phyloP scores from a whole-genome alignment of 1,140 invertebrate genomes.

The Drosophila ercepeae region DNA sequence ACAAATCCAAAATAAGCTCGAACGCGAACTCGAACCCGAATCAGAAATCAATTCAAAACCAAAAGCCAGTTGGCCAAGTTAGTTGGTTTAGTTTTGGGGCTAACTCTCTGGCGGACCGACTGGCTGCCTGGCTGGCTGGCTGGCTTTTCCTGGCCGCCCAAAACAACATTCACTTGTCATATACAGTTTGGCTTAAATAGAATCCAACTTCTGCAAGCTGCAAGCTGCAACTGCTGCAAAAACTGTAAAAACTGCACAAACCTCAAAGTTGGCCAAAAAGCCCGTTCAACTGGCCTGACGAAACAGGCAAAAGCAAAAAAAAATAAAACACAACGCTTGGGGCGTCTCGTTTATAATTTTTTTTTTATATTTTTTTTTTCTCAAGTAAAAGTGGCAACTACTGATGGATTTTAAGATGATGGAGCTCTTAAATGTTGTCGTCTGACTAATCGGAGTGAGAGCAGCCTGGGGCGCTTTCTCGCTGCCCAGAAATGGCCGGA shows the following conservation, averaged over 20 bases:
- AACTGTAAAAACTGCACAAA: too few species aligned
- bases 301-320: constrained; percentile 3
- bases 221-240: constrained; percentile 5
- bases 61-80: constrained; percentile 36
- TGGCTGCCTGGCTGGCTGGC: constrained; percentile 13
- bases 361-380: not conserved
- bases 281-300: constrained; percentile 2
- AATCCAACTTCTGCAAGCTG: constrained; percentile 42
- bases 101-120: constrained; percentile 3
- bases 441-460: constrained; percentile 70
- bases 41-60: constrained; percentile 24
- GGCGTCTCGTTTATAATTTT: not conserved
- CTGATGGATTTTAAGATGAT: not conserved
- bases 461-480: constrained; percentile 56
- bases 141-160: constrained; percentile 57
- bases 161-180: constrained; percentile 81
- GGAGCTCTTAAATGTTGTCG: not conserved
- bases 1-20: constrained; percentile 24
- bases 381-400: constrained; percentile 37
- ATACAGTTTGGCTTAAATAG: constrained; percentile 66
- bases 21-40: not conserved
- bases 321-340: not conserved
- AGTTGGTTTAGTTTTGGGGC: constrained; percentile 40
- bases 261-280: constrained; percentile 27
- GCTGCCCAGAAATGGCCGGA: constrained; percentile 36